Evolutionary conservation across 1,140 invertebrate species (phyloP).

Genomic region (Cherax quadricarinatus): DNA sequence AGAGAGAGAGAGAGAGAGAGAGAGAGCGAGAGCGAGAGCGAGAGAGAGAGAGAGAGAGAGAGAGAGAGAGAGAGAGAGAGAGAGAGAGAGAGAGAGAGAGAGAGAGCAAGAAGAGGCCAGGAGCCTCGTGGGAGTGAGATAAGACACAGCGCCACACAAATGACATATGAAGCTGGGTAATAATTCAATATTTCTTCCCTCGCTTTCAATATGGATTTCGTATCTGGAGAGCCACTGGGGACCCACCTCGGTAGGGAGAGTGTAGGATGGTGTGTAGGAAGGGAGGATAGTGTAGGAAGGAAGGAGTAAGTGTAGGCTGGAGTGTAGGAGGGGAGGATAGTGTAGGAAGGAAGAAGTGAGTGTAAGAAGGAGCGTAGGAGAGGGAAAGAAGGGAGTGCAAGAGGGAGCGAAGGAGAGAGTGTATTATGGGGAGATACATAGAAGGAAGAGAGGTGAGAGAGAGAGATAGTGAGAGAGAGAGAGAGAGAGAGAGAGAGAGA

Average conservation of each 20-base stretch:
- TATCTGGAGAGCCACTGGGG: conserved; percentile 54
- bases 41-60: neutral
- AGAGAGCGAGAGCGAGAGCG: conserved; percentile 9
- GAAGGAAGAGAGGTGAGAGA: neutral
- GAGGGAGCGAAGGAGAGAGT: neutral
- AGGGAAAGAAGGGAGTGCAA: no score
- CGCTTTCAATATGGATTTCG: conserved; percentile 63
- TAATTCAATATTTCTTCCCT: conserved; percentile 60
- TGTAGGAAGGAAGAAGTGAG: neutral
- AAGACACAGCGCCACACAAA: conserved; percentile 48
- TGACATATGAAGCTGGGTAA: conserved; percentile 62
- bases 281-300: neutral
- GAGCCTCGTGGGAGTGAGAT: conserved; percentile 39
- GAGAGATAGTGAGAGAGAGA: neutral
- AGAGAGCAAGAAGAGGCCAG: neutral
- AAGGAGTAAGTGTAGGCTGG: neutral
- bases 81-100: neutral
- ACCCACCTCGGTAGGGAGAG: neutral
- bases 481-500: neutral
- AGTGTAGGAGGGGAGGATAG: neutral
- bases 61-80: conserved; percentile 15
- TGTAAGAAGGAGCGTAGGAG: neutral
- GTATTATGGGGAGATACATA: neutral
- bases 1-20: conserved; percentile 1
- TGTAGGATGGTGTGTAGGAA: neutral